Percentiles rank a stretch among this genome's conserved stretches.
Conservation (phyloP, 1,140 invertebrate species). For the Philopotamus ludificatus region DNA sequence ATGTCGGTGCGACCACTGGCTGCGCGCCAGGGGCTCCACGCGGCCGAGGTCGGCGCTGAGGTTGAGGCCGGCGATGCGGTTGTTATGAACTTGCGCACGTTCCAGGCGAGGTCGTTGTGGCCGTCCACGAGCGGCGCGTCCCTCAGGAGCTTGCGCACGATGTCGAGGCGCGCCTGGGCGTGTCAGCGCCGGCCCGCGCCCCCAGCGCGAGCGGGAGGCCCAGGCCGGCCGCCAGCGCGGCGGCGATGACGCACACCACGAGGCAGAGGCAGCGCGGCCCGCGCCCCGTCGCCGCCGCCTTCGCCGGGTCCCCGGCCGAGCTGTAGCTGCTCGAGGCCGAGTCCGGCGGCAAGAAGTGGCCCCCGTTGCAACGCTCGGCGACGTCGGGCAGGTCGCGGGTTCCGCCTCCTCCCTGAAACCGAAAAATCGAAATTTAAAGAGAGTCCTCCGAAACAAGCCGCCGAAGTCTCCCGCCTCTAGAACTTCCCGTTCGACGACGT, state of each 20-base stretch:
- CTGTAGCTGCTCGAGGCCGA: conserved; percentile 54
- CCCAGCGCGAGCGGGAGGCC: conserved; percentile 51
- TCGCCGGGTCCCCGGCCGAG: conserved; percentile 50
- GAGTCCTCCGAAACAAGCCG: too few relatives aligned
- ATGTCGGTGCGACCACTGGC: conserved; percentile 84
- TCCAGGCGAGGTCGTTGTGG: conserved; percentile 88
- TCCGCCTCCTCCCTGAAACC: conserved; percentile 21
- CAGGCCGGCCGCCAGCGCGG: conserved; percentile 50
- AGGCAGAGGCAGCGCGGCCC: conserved; percentile 52
- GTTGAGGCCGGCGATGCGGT: conserved; percentile 77
- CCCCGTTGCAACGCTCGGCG: conserved; percentile 53
- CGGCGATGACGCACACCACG: conserved; percentile 49
- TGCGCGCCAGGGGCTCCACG: conserved; percentile 76
- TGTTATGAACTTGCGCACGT: conserved; percentile 78
- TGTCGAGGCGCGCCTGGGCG: conserved; percentile 60
- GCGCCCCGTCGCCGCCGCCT: conserved; percentile 44
- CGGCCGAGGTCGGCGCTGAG: conserved; percentile 71
- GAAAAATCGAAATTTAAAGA: too few relatives aligned
- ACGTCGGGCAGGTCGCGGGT: conserved; percentile 54
- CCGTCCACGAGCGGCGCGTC: conserved; percentile 68
- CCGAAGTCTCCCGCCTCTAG: too few relatives aligned
- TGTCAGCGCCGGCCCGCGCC: conserved; percentile 55
- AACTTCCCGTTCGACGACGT: too few relatives aligned
- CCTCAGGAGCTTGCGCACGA: conserved; percentile 58
- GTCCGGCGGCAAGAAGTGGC: conserved; percentile 52